phyloP scores from a whole-genome alignment of 2,797 vertebrate genomes.

The Eremophila alpestris region DNA sequence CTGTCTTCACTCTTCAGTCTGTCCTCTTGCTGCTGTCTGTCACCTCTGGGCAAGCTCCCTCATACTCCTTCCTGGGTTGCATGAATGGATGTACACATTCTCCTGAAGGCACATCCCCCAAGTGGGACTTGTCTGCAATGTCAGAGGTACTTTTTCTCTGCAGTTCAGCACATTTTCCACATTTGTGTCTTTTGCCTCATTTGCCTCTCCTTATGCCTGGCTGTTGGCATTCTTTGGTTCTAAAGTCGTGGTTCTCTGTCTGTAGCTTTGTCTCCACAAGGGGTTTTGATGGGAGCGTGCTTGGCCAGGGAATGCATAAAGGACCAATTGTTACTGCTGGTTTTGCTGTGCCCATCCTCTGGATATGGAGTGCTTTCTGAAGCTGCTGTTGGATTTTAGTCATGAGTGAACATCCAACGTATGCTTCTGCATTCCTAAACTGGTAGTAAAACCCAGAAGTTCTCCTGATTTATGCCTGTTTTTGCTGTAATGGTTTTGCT shows the following conservation, averaged over 20 bases:
- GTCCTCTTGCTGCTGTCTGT: background rate
- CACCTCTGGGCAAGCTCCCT: background rate
- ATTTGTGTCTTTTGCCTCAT: background rate
- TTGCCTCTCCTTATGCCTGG: background rate
- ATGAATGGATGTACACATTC: background rate
- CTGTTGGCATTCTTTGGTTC: background rate
- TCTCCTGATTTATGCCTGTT: background rate
- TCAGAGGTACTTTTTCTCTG: background rate
- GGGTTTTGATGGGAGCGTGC: background rate
- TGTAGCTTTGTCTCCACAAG: background rate
- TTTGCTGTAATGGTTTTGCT: background rate
- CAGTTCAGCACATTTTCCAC: background rate
- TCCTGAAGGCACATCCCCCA: background rate
- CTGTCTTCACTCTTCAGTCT: background rate
- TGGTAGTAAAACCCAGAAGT: background rate
- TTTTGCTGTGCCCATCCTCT: background rate
- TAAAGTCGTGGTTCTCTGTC: background rate
- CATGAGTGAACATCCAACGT: background rate
- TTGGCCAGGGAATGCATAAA: background rate
- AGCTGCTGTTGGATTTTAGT: background rate
- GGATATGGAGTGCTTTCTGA: background rate
- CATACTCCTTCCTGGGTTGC: background rate
- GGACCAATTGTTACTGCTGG: background rate
- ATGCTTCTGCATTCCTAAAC: background rate
- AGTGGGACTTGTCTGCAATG: background rate